phyloP scores from a whole-genome alignment of 2,888 invertebrate species.

The Rhagonycha fulva region DNA sequence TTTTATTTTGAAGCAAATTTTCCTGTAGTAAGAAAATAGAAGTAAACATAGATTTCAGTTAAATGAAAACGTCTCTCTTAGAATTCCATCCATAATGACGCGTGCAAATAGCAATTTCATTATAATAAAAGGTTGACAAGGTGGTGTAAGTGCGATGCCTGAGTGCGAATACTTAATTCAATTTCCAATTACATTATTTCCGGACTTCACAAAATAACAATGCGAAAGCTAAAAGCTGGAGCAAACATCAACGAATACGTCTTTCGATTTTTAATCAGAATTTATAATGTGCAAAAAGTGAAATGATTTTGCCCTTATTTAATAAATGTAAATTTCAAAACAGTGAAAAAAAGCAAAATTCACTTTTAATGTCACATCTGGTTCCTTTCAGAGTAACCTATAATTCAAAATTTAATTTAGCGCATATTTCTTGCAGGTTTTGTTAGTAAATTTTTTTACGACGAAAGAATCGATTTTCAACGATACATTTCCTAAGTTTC shows the following conservation, averaged over 20 bases:
- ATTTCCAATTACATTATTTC: conserved; percentile 12
- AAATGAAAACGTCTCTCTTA: neutral
- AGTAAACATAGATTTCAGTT: neutral
- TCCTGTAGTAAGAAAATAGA: neutral
- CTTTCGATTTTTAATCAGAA: neutral
- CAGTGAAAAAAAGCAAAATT: neutral
- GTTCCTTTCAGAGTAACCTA: neutral
- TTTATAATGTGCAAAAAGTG: conserved; percentile 5
- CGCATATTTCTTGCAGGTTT: neutral
- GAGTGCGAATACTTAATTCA: conserved; percentile 23
- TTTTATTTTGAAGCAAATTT: neutral
- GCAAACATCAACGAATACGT: neutral
- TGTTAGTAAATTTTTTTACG: neutral
- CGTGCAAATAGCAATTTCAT: conserved; percentile 27
- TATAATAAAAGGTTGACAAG: conserved; percentile 23
- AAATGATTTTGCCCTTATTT: neutral
- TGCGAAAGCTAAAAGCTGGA: neutral
- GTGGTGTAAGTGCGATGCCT: conserved; percentile 21
- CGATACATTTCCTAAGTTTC: neutral
- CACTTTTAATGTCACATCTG: neutral
- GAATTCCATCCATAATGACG: conserved; percentile 11
- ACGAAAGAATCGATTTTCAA: neutral
- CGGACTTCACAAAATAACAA: conserved; percentile 11
- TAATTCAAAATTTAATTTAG: neutral
- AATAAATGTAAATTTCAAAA: neutral